Evolutionary conservation across 2,113 vertebrate genomes (phyloP), one percentile per base, ranked within the genome.

Genomic region (Archilochus colubris): DNA sequence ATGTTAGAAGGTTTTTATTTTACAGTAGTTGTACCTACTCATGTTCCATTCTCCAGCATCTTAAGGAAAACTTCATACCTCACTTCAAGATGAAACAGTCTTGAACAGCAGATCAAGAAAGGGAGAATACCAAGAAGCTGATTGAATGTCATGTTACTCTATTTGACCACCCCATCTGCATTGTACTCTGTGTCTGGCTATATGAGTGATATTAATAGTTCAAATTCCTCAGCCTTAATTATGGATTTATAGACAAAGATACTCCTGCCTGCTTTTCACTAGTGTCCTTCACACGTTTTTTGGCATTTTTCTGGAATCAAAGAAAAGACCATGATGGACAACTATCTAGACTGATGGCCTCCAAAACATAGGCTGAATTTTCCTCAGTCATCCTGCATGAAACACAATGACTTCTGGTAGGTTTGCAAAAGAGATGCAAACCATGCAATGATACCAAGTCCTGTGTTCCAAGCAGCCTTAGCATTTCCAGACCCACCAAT

Each of bases 241-340:
- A 46, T 2, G 2, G 15, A 48, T 6, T 53, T 81, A 33, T 0
- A 6, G 44, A 2, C 22, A 82, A 82, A 63, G n/a, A 75, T 2
- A 10, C 3, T 2, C 36, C 51, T 77, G 17, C 20, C 44, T 70
- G 12, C 23, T 73, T 73, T 77, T 48, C 63, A 44, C 36, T 40
- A 61, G 1, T 19, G 17, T 21, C 0, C 31, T 62, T 91, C 24
- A 8, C 6, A 27, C 9, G 3, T 30, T 51, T 51, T 50, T 55
- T 27, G 0, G 4, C 22, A 15, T 64, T 64, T 51, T 76, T 23
- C 28, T 77, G 12, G 14, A 50, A 51, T 93, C 30, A 86, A 54
- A 33, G 17, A 81, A 91, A 86, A 67, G 61, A 80, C 8, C 2
- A 3, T 53, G 4, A 30, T 4, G 7, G 9, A 44, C 24, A 70